phyloP scores from a whole-genome alignment of 1,140 invertebrate species.

The Drosophila punjabiensis region DNA sequence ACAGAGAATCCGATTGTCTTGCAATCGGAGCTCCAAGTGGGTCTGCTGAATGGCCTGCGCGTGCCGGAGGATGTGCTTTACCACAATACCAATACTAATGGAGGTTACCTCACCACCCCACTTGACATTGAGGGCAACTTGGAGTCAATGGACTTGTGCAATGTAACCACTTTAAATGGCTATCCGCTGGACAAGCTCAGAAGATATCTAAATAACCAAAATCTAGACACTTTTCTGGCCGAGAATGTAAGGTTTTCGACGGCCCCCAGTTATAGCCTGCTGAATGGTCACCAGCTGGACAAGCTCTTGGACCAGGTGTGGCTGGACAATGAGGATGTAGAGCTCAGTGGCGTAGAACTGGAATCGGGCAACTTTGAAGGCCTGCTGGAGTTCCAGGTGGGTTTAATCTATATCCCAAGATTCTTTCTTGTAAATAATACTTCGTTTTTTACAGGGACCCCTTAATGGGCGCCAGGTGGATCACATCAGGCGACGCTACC shows the following conservation, averaged over 20 bases:
- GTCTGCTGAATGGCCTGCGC: constrained; percentile 57
- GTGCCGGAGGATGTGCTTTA: constrained; percentile 74
- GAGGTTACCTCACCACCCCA: constrained; percentile 21
- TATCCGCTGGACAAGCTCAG: constrained; percentile 36
- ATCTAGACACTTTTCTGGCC: constrained; percentile 45
- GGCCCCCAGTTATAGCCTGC: constrained; percentile 43
- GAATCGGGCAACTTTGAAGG: constrained; percentile 58
- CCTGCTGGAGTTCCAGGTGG: constrained; percentile 71
- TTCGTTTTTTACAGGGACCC: constrained; percentile 51
- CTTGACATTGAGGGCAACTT: constrained; percentile 44
- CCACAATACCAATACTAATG: not conserved
- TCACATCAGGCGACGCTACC: constrained; percentile 66
- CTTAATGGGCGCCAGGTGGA: constrained; percentile 65
- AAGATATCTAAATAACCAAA: constrained; percentile 33
- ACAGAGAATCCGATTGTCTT: constrained; percentile 77
- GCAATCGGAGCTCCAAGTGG: constrained; percentile 49
- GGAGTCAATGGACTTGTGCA: constrained; percentile 30
- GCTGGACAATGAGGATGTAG: constrained; percentile 74
- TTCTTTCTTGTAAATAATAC: not conserved
- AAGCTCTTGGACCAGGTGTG: constrained; percentile 67
- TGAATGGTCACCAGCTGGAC: constrained; percentile 59
- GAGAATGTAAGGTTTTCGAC: constrained; percentile 55
- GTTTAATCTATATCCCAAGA: not conserved
- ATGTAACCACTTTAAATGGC: constrained; percentile 50
- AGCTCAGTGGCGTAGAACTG: constrained; percentile 47